These are phyloP conservation scores for Cnemophilus loriae DNA, from an alignment of 2,113 vertebrate genomes.

Conservation along the genomic window DNA sequence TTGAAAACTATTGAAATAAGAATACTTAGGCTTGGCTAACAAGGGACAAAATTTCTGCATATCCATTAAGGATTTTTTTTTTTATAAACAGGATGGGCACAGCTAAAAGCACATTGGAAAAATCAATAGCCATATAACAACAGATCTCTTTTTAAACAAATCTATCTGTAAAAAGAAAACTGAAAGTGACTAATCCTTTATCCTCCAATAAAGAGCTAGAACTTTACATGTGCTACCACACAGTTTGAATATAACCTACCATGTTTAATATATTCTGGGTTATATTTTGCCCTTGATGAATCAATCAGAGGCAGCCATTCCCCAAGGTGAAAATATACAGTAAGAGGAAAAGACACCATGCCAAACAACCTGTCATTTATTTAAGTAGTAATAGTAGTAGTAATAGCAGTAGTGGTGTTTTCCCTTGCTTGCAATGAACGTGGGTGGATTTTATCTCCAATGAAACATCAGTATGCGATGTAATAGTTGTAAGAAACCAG, in stretches of 20 bases:
- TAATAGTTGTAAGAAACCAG: conserved; percentile 5
- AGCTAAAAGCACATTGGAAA: background rate
- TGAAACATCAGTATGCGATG: background rate
- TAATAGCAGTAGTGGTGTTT: background rate
- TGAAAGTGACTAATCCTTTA: background rate
- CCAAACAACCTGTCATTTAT: background rate
- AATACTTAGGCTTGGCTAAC: background rate
- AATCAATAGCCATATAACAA: conserved; percentile 1
- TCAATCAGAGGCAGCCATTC: conserved; percentile 19
- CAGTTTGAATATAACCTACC: conserved; percentile 1
- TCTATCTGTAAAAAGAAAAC: conserved; percentile 2
- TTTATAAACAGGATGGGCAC: background rate
- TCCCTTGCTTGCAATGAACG: background rate
- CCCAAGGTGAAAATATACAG: conserved; percentile 52
- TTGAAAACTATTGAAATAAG: background rate
- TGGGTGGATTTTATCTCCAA: background rate
- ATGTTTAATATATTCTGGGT: conserved; percentile 7
- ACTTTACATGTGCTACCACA: background rate
- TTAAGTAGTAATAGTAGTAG: background rate
- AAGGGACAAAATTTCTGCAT: background rate
- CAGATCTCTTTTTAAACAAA: background rate
- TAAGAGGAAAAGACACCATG: conserved; percentile 10
- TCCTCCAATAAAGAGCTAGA: conserved; percentile 30
- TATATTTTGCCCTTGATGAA: conserved; percentile 47
- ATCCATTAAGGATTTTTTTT: background rate